These are phyloP conservation scores for Mnemiopsis leidyi DNA, from an alignment of 37 sponge, comb jelly and placozoan genomes.

Conservation along the genomic window DNA sequence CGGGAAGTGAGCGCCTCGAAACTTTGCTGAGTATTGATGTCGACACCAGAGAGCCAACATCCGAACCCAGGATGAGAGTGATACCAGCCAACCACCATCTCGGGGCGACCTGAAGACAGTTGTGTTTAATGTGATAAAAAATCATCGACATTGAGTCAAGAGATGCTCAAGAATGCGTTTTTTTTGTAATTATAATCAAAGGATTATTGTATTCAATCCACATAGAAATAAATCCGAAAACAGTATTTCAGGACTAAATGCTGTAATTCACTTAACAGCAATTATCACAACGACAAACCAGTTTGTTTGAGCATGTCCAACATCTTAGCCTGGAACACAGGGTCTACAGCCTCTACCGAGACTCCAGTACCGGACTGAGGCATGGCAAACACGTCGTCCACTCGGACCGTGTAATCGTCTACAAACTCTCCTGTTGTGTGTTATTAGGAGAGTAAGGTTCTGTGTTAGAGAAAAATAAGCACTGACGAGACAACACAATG, in stretches of 20 bases:
- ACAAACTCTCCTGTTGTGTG: constrained; percentile 95
- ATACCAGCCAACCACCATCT: constrained; percentile 99
- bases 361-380: constrained; percentile 99
- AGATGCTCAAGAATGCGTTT: too few relatives aligned
- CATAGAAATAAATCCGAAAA: too few relatives aligned
- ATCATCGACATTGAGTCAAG: too few relatives aligned
- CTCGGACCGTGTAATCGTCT: constrained; percentile 98
- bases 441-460: too few relatives aligned
- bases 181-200: too few relatives aligned
- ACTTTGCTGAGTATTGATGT: constrained; percentile 94
- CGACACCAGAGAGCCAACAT: constrained; percentile 99
- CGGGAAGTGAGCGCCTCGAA: constrained; percentile 94
- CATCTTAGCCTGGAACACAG: constrained; percentile 99
- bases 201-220: too few relatives aligned
- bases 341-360: constrained; percentile 99
- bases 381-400: constrained; percentile 99
- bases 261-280: too few relatives aligned
- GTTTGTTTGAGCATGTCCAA: constrained; percentile 99
- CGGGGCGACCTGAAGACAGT: constrained; percentile 76
- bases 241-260: too few relatives aligned
- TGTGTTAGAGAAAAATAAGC: too few relatives aligned
- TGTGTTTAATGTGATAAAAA: too few relatives aligned
- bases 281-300: constrained; percentile 68
- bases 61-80: constrained; percentile 99
- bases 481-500: background rate